phyloP scores from a whole-genome alignment of 2,113 vertebrate genomes.

The Antigone vipio region DNA sequence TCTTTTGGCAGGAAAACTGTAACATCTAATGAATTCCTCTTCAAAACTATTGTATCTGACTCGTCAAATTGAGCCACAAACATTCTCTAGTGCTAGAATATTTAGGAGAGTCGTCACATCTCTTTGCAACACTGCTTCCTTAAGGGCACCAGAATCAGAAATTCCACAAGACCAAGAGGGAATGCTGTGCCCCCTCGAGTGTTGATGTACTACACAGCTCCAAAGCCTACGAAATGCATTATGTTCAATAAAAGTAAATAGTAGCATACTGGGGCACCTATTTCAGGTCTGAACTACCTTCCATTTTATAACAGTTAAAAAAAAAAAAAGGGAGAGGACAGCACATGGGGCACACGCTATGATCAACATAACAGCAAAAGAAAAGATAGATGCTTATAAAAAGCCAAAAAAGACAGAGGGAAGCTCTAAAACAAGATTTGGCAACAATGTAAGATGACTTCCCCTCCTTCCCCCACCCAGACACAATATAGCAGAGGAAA shows the following conservation, averaged over 20 bases:
- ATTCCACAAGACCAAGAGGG: not conserved
- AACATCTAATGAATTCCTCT: not conserved
- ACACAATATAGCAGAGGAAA: not conserved
- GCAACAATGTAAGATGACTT: not conserved
- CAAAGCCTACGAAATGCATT: not conserved
- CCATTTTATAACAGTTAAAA: not conserved
- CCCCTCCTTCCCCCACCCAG: not conserved
- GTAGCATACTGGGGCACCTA: not conserved
- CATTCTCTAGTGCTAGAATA: not conserved
- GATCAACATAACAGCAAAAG: not conserved
- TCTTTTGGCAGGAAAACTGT: not conserved
- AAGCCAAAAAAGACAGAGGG: not conserved
- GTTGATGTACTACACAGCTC: not conserved
- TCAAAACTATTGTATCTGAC: not conserved
- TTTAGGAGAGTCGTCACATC: not conserved
- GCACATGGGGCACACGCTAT: no score
- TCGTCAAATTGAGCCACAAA: not conserved
- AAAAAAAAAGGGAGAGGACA: not conserved
- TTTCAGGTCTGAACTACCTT: not conserved
- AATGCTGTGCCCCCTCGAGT: not conserved
- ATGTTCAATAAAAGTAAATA: not conserved
- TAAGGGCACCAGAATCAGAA: not conserved
- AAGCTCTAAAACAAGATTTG: not conserved
- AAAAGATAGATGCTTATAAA: not conserved
- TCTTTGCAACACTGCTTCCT: not conserved